Percentiles rank a stretch among this genome's conserved stretches.
These are phyloP conservation scores for Plemyria rubiginata DNA, from an alignment of 2,888 invertebrate species.

Conservation along the genomic window DNA sequence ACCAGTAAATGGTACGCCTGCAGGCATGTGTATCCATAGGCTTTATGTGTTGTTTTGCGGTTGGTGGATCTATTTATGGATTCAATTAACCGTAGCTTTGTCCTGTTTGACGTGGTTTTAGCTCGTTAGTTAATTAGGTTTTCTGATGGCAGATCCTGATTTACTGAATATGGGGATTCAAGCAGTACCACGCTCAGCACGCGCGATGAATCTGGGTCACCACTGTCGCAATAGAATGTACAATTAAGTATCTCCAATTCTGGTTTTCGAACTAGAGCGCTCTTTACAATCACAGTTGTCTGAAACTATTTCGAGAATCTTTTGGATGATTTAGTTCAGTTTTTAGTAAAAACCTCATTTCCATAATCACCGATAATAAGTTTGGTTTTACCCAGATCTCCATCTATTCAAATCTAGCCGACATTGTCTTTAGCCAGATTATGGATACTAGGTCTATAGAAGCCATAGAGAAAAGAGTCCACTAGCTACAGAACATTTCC, in stretches of 20 bases:
- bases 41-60: constrained; percentile 42
- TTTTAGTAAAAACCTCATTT: too few relatives aligned
- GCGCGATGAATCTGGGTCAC: background rate
- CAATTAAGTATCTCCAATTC: background rate
- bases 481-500: background rate
- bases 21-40: constrained; percentile 5
- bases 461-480: background rate
- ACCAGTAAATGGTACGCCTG: background rate
- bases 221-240: background rate
- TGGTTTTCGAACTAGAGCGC: background rate
- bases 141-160: background rate
- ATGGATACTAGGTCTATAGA: too few relatives aligned
- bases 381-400: too few relatives aligned
- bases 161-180: background rate
- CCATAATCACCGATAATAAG: too few relatives aligned
- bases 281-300: background rate
- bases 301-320: too few relatives aligned
- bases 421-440: too few relatives aligned
- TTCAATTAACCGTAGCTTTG: constrained; percentile 30
- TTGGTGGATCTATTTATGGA: constrained; percentile 34
- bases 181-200: background rate
- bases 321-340: too few relatives aligned
- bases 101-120: constrained; percentile 11
- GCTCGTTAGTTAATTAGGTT: constrained; percentile 6
- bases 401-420: too few relatives aligned